phyloP scores from a whole-genome alignment of 2,113 vertebrate genomes.

The Lanius collurio region DNA sequence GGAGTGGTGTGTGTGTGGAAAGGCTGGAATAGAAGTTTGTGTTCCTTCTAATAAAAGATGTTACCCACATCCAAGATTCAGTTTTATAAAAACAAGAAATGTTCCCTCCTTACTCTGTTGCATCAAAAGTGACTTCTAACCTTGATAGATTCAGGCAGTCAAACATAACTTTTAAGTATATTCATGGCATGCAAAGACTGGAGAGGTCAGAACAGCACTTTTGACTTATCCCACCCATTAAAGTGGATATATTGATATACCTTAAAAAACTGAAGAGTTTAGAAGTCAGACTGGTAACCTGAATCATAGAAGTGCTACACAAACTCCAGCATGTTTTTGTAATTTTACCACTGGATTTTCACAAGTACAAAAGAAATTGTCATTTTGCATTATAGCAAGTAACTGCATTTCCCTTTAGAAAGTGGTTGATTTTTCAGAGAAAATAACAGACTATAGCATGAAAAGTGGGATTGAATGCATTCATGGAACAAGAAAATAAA shows the following conservation, averaged over 20 bases:
- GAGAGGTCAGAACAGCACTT: background rate
- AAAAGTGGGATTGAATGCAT: background rate
- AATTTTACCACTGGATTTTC: background rate
- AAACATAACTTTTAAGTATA: background rate
- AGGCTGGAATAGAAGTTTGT: background rate
- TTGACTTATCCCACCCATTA: background rate
- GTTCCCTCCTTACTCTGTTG: background rate
- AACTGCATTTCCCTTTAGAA: background rate
- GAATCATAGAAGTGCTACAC: background rate
- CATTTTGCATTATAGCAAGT: background rate
- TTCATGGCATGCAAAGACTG: background rate
- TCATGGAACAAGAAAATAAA: background rate
- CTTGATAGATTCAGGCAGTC: background rate
- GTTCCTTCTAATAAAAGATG: background rate
- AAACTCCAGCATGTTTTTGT: background rate
- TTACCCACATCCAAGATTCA: background rate
- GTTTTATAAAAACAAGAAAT: background rate
- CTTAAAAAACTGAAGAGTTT: background rate
- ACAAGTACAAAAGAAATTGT: background rate
- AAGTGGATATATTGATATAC: background rate
- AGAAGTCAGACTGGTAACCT: background rate
- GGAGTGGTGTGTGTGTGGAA: background rate
- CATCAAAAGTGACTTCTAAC: background rate
- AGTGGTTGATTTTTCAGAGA: background rate
- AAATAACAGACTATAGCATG: background rate